Percentiles rank a stretch among this genome's conserved stretches.
Conservation (phyloP, 1,140 invertebrate species). For the Magallana gigas region DNA sequence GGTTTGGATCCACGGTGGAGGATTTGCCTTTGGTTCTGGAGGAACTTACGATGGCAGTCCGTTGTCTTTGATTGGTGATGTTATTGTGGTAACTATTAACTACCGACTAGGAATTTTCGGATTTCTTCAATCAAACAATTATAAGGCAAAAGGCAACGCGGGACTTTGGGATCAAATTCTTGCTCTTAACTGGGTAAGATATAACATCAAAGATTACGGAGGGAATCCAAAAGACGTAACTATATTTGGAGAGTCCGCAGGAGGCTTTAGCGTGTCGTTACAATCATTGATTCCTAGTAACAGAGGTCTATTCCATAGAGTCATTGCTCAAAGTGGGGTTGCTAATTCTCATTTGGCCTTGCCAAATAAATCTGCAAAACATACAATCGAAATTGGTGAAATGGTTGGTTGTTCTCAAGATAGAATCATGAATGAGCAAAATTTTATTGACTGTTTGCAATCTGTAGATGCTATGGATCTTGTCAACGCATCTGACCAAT, state of each 20-base stretch:
- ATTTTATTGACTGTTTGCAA: neutral
- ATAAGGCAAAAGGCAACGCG: slow-evolving; percentile 53
- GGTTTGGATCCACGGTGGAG: slow-evolving; percentile 63
- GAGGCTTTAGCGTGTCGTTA: slow-evolving; percentile 88
- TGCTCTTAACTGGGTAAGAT: slow-evolving; percentile 85
- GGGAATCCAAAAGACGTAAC: slow-evolving; percentile 86
- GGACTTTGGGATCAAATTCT: slow-evolving; percentile 72
- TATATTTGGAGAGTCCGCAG: slow-evolving; percentile 95
- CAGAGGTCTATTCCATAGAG: slow-evolving; percentile 48
- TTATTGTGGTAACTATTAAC: slow-evolving; percentile 77
- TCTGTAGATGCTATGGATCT: slow-evolving; percentile 1
- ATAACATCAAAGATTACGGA: slow-evolving; percentile 86
- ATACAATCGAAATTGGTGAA: neutral
- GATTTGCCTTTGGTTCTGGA: slow-evolving; percentile 45
- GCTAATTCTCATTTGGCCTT: neutral
- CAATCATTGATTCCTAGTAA: slow-evolving; percentile 38
- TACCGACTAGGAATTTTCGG: slow-evolving; percentile 75
- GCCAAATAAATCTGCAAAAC: neutral
- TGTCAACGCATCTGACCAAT: neutral
- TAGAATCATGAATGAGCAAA: neutral
- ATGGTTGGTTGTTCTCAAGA: neutral
- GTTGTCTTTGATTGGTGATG: slow-evolving; percentile 67
- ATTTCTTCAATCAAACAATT: slow-evolving; percentile 55
- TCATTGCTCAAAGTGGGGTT: slow-evolving; percentile 44
- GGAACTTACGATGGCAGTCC: slow-evolving; percentile 53